A percentile compares a stretch with the other conserved stretches of the same genome.
phyloP scores from a whole-genome alignment of 2,113 vertebrate genomes.

The Manacus vitellinus region DNA sequence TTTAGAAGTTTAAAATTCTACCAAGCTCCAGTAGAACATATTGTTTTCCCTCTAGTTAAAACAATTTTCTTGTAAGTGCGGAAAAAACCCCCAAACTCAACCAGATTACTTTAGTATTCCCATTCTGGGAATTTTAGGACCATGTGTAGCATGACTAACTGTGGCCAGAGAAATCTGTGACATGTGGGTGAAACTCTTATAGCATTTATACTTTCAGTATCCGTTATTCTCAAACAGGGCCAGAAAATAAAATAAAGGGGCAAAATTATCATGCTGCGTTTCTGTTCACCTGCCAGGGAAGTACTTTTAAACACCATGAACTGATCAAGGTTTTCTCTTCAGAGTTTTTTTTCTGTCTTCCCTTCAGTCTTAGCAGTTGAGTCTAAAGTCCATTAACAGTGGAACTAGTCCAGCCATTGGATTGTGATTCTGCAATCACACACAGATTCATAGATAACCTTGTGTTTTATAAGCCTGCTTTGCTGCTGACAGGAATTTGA shows the following conservation, averaged over 20 bases:
- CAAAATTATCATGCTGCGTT: not conserved
- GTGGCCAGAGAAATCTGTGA: not conserved
- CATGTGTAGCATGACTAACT: not conserved
- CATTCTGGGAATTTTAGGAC: not conserved
- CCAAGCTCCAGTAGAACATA: not conserved
- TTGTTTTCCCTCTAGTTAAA: not conserved
- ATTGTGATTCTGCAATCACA: not conserved
- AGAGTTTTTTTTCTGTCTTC: not conserved
- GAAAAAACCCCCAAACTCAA: not conserved
- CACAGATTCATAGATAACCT: not conserved
- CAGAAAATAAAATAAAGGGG: not conserved
- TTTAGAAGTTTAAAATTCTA: not conserved
- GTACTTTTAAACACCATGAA: not conserved
- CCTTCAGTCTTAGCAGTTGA: not conserved
- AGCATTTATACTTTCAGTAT: not conserved
- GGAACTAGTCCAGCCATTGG: not conserved
- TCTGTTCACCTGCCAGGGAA: not conserved
- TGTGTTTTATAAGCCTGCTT: not conserved
- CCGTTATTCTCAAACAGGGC: not conserved
- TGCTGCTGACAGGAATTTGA: not conserved
- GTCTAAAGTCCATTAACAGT: not conserved
- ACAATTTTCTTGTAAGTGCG: not conserved
- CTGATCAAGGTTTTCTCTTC: not conserved
- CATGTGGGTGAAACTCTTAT: not conserved
- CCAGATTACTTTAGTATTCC: not conserved